Conservation (phyloP, 2,797 vertebrate species). For the Pyrocephalus nanus region DNA sequence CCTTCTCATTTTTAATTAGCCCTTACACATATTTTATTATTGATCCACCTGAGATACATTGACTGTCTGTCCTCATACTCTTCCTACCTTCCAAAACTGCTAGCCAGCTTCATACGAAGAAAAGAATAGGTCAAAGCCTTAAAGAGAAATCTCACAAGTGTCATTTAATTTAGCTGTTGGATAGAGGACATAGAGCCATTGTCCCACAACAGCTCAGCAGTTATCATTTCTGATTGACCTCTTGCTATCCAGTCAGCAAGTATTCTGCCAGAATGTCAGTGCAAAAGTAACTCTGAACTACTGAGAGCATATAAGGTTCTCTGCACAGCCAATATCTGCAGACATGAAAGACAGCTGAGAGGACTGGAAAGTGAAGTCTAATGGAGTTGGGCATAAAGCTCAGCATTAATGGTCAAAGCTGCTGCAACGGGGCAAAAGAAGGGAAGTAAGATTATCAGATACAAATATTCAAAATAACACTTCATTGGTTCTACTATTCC, state of each 20-base stretch:
- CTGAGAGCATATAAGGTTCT: not conserved
- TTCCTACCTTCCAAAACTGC: not conserved
- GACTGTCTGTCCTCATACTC: not conserved
- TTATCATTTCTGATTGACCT: not conserved
- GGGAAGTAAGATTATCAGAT: not conserved
- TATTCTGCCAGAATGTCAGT: not conserved
- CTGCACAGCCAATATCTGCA: not conserved
- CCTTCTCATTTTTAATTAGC: not conserved
- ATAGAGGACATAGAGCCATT: not conserved
- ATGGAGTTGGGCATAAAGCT: not conserved
- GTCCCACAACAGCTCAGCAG: not conserved
- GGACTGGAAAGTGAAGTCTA: not conserved
- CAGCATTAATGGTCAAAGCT: not conserved
- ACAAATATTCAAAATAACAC: not conserved
- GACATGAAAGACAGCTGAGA: not conserved
- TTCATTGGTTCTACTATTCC: not conserved
- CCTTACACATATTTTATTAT: not conserved
- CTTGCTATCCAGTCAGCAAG: not conserved
- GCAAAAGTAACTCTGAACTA: slow-evolving; percentile 1
- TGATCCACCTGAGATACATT: not conserved
- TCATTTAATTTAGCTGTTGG: not conserved
- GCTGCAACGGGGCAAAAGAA: not conserved
- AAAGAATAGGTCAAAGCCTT: not conserved
- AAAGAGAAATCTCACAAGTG: not conserved
- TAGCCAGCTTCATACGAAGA: not conserved